Conservation (phyloP, 2,888 invertebrate genomes). For the Desoria tigrina region DNA sequence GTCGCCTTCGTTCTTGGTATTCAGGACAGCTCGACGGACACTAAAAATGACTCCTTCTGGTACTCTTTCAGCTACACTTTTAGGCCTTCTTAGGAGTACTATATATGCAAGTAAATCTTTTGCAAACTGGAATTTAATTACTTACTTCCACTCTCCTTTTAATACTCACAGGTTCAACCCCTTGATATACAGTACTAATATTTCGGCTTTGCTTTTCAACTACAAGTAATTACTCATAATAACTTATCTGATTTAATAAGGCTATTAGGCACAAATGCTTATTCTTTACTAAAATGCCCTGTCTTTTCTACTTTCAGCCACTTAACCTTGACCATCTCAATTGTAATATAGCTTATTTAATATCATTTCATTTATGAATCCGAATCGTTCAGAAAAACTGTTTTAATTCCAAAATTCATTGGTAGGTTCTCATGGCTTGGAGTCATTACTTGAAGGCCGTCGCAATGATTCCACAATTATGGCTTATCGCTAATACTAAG, state of each 20-base stretch:
- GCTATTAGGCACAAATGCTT: no score
- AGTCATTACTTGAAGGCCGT: slow-evolving; percentile 1
- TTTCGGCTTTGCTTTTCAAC: slow-evolving; percentile 1
- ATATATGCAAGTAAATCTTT: no score
- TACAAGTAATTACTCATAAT: not conserved
- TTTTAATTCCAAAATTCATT: no score
- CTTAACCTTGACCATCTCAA: not conserved
- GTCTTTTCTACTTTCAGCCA: not conserved
- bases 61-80: not conserved
- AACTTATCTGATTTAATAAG: not conserved
- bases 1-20: not conserved
- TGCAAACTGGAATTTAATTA: no score
- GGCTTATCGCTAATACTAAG: not conserved
- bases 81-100: no score
- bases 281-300: not conserved
- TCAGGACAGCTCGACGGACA: not conserved
- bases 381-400: no score
- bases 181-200: no score
- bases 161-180: no score
- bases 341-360: no score
- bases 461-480: not conserved
- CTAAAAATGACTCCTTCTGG: not conserved
- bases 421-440: not conserved
- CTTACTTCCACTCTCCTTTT: no score
- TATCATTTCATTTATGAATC: no score